Percentiles rank a stretch among this genome's conserved stretches.
Conservation (phyloP, 1,140 invertebrate species). For the Drosophila sulfurigaster region DNA sequence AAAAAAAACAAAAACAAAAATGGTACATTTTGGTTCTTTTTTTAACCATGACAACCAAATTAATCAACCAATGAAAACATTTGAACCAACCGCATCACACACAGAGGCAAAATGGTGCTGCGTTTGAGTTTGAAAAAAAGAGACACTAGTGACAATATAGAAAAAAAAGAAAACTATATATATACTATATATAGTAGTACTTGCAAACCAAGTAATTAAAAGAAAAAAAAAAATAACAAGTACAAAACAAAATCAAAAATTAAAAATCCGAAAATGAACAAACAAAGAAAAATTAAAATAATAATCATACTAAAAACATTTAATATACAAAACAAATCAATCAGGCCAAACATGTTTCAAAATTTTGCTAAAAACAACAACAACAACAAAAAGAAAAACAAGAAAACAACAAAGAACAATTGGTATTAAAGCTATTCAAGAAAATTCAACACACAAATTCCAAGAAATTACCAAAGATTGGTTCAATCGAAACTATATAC, state of each 20-base stretch:
- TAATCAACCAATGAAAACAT: slow-evolving; percentile 44
- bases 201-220: slow-evolving; percentile 55
- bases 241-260: slow-evolving; percentile 48
- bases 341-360: slow-evolving; percentile 85
- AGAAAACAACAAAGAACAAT: slow-evolving; percentile 51
- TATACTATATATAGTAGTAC: slow-evolving; percentile 35
- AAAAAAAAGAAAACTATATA: slow-evolving; percentile 47
- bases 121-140: slow-evolving; percentile 83
- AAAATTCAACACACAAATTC: slow-evolving; percentile 21
- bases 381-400: slow-evolving; percentile 39
- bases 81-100: slow-evolving; percentile 60
- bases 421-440: slow-evolving; percentile 20
- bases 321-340: slow-evolving; percentile 83
- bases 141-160: slow-evolving; percentile 84
- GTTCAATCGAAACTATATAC: slow-evolving; percentile 1
- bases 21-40: slow-evolving; percentile 53
- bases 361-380: slow-evolving; percentile 75
- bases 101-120: slow-evolving; percentile 71
- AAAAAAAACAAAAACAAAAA: not conserved
- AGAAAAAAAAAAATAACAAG: slow-evolving; percentile 35
- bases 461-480: slow-evolving; percentile 6
- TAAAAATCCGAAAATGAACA: slow-evolving; percentile 43
- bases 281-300: slow-evolving; percentile 37
- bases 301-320: slow-evolving; percentile 69
- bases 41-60: slow-evolving; percentile 39